These are phyloP conservation scores for Montipora efflorescens DNA, from an alignment of 64 coral and sea anemone genomes.

Conservation along the genomic window DNA sequence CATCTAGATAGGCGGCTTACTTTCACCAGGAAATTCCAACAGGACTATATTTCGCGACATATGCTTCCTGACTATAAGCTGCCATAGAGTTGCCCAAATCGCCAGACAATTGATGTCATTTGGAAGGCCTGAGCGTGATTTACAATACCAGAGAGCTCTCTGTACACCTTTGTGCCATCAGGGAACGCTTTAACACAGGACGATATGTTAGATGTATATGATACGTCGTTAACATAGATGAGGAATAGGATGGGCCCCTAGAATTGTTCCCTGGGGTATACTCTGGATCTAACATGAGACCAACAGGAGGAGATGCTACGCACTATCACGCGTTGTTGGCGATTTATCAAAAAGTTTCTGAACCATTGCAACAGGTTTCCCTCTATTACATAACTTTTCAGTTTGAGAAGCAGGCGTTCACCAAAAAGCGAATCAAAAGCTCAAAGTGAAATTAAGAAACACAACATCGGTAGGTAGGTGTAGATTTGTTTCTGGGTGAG, in stretches of 20 bases:
- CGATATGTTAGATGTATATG: too few relatives aligned
- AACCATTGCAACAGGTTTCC: slow-evolving; percentile 6
- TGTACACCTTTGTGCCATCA: not conserved
- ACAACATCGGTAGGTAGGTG: not conserved
- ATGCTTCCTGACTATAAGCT: not conserved
- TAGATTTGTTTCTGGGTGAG: not conserved
- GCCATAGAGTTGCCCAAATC: slow-evolving; percentile 15
- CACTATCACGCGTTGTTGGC: slow-evolving; percentile 24
- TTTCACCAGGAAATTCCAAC: too few relatives aligned
- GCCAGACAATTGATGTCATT: not conserved
- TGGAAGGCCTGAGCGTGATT: too few relatives aligned
- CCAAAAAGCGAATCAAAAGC: not conserved
- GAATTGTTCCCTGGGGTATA: not conserved
- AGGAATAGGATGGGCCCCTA: too few relatives aligned
- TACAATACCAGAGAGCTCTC: not conserved
- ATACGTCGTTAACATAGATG: too few relatives aligned
- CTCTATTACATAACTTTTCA: not conserved
- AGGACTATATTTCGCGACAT: too few relatives aligned
- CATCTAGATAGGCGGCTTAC: too few relatives aligned
- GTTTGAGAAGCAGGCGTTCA: not conserved
- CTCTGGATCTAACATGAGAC: slow-evolving; percentile 52
- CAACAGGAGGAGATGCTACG: slow-evolving; percentile 26
- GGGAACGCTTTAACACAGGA: too few relatives aligned
- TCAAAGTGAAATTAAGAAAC: not conserved
- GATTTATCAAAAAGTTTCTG: slow-evolving; percentile 46